Base-by-base conservation (phyloP, 2,113 vertebrate species). In the Crotalus viridis region DNA sequence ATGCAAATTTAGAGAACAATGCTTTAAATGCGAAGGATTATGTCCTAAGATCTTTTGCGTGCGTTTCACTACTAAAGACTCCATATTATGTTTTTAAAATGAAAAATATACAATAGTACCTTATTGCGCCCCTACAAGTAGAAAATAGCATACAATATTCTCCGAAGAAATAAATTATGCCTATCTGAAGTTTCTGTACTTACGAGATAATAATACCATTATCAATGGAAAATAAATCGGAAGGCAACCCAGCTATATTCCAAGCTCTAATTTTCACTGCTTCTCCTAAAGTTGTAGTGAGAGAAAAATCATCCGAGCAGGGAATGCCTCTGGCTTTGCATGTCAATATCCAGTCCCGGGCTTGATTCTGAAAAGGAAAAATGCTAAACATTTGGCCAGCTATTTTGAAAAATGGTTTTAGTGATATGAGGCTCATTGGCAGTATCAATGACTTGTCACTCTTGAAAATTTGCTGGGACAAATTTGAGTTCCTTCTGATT, bases 191-290 rank as follows among this genome's bases (percentile, higher is more conserved):
- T 1, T 19, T 93, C 95, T 91, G 26, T 48, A 97, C 98, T 98
- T 96, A 99, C 98, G 98, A 98, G 93, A 98, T 99, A 92, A 99
- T 98, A 94, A 99, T 99, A 24, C 97, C 98, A 7, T 99, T 99
- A 94, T 99, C 98, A 91, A 99, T 97, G 89, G 99, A 99, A 96
- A 99, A 99, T 15, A 94, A 98, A 95, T 99, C 98, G 0, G 99
- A 98, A 15, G 98, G 99, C n/a, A 99, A 96, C 5, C 98, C 98
- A 51, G 98, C 98, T 54, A 98, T 99, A 91, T 98, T 99, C 98
- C 98, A 99, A 24, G 97, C 87, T 90, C 98, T 97, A 85, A 99
- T 99, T 95, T 98, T 98, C 86, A 99, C 98, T 1, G 97, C 97
- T 52, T 99, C 98, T 55, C 99, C 99, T 96, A 99, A 95, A 9